Evolutionary conservation across 2,113 vertebrate species (phyloP).

Genomic region (Macrotis lagotis): DNA sequence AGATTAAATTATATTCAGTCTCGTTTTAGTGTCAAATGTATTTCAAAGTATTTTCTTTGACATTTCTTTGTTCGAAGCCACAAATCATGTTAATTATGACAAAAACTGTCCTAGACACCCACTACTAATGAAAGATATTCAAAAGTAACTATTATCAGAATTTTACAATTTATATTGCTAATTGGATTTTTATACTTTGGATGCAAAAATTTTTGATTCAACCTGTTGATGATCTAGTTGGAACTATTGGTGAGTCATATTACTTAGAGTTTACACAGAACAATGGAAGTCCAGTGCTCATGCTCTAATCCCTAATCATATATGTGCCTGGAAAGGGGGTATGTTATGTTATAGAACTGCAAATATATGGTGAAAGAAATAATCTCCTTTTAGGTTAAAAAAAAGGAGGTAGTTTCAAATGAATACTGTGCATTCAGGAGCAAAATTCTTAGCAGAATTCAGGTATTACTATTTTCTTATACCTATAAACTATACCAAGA

Average conservation of each 20-base stretch:
- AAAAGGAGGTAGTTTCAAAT: constrained; percentile 44
- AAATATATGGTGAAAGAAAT: constrained; percentile 57
- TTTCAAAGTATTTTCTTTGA: not conserved
- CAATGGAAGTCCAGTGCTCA: constrained; percentile 31
- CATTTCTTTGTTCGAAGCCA: constrained; percentile 19
- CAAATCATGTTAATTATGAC: constrained; percentile 47
- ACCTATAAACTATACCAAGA: constrained; percentile 38
- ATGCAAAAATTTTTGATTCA: not conserved
- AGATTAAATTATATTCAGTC: not conserved
- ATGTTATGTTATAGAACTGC: constrained; percentile 41
- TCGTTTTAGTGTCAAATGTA: not conserved
- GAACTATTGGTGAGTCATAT: constrained; percentile 60
- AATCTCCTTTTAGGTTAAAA: constrained; percentile 64
- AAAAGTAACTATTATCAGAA: constrained; percentile 49
- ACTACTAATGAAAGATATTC: constrained; percentile 40
- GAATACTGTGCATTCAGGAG: constrained; percentile 67
- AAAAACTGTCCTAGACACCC: constrained; percentile 32
- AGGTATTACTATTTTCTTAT: constrained; percentile 42
- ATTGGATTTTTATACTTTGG: constrained; percentile 55
- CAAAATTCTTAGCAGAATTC: constrained; percentile 53
- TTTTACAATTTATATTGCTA: constrained; percentile 30
- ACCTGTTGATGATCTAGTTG: constrained; percentile 35
- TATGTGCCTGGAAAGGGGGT: constrained; percentile 63
- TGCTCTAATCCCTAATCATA: constrained; percentile 64
- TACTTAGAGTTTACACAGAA: constrained; percentile 55